Percentiles rank a stretch among this genome's conserved stretches.
Conservation (phyloP, 2,797 vertebrate species). For the Ctenopoma kingsleyae region DNA sequence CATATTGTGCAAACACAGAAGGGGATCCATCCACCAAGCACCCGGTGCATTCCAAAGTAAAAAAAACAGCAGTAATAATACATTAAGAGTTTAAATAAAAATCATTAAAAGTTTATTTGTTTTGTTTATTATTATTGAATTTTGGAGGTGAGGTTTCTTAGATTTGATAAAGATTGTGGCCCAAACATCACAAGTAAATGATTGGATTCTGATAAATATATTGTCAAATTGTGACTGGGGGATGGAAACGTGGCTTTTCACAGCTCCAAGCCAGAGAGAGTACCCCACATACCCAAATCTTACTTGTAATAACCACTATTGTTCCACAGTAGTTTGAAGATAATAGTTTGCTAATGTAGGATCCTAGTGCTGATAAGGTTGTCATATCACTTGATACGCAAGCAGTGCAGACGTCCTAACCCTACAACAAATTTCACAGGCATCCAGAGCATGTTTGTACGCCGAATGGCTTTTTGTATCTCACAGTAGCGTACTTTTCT, state of each 20-base stretch:
- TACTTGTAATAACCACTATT: background rate
- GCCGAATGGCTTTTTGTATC: slow-evolving; percentile 6
- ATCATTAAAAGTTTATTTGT: background rate
- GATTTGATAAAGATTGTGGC: slow-evolving; percentile 6
- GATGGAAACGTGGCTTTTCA: background rate
- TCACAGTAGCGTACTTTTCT: slow-evolving; percentile 11
- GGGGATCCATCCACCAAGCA: background rate
- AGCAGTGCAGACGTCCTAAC: background rate
- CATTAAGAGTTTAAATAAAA: background rate
- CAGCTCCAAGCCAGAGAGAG: background rate
- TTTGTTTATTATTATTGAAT: too few species aligned
- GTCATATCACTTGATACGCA: background rate
- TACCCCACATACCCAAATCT: background rate
- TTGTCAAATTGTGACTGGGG: background rate
- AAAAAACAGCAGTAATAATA: background rate
- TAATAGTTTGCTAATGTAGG: background rate
- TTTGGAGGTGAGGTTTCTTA: slow-evolving; percentile 1
- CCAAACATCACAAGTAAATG: slow-evolving; percentile 3
- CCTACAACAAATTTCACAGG: background rate
- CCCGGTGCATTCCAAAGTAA: background rate
- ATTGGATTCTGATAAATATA: background rate
- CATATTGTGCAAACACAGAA: background rate
- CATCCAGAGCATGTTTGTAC: slow-evolving; percentile 2
- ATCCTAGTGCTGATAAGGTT: background rate
- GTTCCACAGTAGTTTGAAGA: background rate